Base-by-base conservation (phyloP, 2,113 vertebrate species). In the Thalassoma bifasciatum region DNA sequence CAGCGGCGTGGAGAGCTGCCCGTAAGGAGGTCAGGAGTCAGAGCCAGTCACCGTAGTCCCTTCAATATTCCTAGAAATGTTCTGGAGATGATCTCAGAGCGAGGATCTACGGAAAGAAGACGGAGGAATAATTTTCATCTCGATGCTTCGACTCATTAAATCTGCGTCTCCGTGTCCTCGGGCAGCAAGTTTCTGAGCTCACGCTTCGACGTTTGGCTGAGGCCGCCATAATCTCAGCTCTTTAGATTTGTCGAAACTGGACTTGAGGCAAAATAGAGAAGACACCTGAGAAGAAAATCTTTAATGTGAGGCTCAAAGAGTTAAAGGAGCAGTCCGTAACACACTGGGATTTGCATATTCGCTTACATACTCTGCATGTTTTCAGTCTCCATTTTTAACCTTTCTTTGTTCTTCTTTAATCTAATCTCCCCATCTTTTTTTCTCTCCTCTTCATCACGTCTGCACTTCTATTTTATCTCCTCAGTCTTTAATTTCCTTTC, bases 111-210 rank as follows among this genome's bases (percentile, higher is more conserved):
- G 3, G 42, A 44, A 16, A 5, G 44, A 46, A 46, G 44, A 46
- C 4, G 17, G 1, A 26, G 36, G 44, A 0, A 26, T 57, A 50
- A 54, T 66, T 61, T 64, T 50, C 60, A 49, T 77, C 60, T 49
- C 6, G 59, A 81, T 6, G 38, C 21, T 58, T 17, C 50, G 2
- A 21, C 75, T 86, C 84, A 77, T 86, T 82, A 86, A 76, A 69
- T 65, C 53, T 37, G 63, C 26, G 1, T 23, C 17, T 42, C 0
- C 1, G 21, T 47, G 71, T 44, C 72, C 79, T 65, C 42, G 3
- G 64, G 84, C 83, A 61, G 66, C 67, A 58, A 72, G 58, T 72
- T 76, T 68, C 51, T 54, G 67, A 58, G 13, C 71, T 75, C 38
- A 40, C 7, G 21, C 46, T 12, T 24, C 11, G 62, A 37, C 0